These are phyloP conservation scores for Pseudomyrmex pallidus DNA, from an alignment of 1,140 invertebrate species.

Conservation along the genomic window DNA sequence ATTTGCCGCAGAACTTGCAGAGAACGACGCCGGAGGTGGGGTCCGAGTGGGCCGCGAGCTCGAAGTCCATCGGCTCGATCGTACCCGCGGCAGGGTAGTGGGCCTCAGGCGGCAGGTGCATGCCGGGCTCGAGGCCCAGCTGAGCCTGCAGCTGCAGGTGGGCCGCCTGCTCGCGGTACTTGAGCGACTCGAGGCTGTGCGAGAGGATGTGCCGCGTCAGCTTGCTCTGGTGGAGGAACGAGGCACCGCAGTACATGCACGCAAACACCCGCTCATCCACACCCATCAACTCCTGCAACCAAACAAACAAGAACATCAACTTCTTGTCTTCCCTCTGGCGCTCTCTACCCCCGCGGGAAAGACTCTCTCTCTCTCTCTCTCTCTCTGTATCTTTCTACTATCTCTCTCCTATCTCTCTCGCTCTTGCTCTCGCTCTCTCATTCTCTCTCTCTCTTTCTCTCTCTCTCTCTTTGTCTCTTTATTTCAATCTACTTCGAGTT, in stretches of 20 bases:
- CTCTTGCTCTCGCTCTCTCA: too few species aligned
- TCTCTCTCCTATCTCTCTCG: slow-evolving; percentile 40
- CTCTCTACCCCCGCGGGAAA: slow-evolving; percentile 69
- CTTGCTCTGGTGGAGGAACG: slow-evolving; percentile 95
- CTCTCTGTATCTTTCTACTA: slow-evolving; percentile 50
- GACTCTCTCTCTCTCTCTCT: slow-evolving; percentile 19
- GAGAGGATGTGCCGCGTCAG: slow-evolving; percentile 94
- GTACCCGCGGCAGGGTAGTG: slow-evolving; percentile 84
- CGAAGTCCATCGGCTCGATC: slow-evolving; percentile 84
- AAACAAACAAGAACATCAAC: slow-evolving; percentile 96
- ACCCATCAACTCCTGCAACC: slow-evolving; percentile 94
- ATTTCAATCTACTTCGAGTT: slow-evolving; percentile 51
- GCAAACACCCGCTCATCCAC: slow-evolving; percentile 89
- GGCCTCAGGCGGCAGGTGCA: slow-evolving; percentile 83
- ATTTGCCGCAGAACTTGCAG: slow-evolving; percentile 96
- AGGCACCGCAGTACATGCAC: slow-evolving; percentile 94
- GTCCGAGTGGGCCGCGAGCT: slow-evolving; percentile 85
- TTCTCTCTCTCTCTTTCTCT: slow-evolving; percentile 6
- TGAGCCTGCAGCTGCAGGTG: slow-evolving; percentile 86
- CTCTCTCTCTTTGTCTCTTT: slow-evolving; percentile 46
- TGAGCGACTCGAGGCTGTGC: slow-evolving; percentile 93
- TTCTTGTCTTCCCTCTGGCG: slow-evolving; percentile 87
- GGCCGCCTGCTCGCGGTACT: slow-evolving; percentile 90
- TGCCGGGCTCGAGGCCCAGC: slow-evolving; percentile 79
- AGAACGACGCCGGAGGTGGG: slow-evolving; percentile 90